phyloP scores from a whole-genome alignment of 1,140 invertebrate species.

The Orchestia grillus region DNA sequence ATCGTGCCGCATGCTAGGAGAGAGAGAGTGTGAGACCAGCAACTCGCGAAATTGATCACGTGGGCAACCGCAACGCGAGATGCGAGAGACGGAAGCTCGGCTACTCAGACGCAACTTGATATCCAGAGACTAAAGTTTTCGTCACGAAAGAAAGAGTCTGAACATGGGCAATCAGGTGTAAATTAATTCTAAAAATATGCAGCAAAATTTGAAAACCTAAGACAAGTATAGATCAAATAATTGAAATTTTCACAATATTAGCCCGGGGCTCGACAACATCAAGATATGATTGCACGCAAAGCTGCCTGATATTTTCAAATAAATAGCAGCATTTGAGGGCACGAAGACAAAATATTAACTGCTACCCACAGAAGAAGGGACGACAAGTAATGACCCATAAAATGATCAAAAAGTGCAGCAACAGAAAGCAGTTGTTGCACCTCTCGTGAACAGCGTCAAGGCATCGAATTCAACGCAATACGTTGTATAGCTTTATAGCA shows the following conservation, averaged over 20 bases:
- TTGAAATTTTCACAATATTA: background rate
- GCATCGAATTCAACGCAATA: too few species aligned
- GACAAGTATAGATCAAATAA: background rate
- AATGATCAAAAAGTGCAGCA: too few species aligned
- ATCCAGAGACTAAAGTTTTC: background rate
- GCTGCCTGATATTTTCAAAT: background rate
- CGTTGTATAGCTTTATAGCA: too few species aligned
- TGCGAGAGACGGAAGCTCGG: background rate
- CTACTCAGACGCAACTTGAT: background rate
- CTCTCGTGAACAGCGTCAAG: too few species aligned
- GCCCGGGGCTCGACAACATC: too few species aligned
- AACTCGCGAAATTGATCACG: background rate
- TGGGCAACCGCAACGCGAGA: background rate
- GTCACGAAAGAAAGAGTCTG: background rate
- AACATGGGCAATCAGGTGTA: background rate
- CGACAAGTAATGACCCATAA: too few species aligned
- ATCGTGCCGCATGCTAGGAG: background rate
- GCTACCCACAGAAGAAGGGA: too few species aligned
- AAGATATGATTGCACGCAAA: too few species aligned
- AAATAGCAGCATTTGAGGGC: background rate
- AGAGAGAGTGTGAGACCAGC: background rate
- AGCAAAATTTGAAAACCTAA: background rate
- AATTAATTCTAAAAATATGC: background rate
- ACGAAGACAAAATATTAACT: background rate
- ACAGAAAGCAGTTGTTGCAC: too few species aligned